A percentile compares a stretch with the other conserved stretches of the same genome.
These are phyloP conservation scores for Oryzias woworae DNA, from an alignment of 2,113 vertebrate species.

Conservation along the genomic window DNA sequence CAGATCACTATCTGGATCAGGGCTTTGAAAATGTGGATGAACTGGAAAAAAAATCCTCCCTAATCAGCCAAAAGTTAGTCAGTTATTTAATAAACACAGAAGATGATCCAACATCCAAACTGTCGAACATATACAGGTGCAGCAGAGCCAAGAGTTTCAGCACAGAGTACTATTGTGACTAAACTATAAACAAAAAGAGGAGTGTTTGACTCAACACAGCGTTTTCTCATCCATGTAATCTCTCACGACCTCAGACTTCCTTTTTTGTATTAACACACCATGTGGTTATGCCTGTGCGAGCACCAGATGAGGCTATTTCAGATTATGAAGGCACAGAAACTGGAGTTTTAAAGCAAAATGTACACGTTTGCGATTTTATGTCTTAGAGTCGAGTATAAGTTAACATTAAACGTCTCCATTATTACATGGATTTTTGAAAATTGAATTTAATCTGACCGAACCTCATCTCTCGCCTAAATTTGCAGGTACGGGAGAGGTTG, in stretches of 20 bases:
- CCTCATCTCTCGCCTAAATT: conserved; percentile 16
- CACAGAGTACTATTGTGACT: conserved; percentile 64
- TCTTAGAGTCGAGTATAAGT: too few species aligned
- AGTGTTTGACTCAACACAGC: conserved; percentile 57
- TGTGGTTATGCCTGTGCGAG: conserved; percentile 4
- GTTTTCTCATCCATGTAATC: conserved; percentile 42
- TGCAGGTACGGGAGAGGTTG: conserved; percentile 9
- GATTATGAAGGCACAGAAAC: too few species aligned
- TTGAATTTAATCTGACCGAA: not conserved
- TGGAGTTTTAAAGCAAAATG: too few species aligned
- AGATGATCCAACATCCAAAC: conserved; percentile 60
- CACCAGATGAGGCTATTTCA: not conserved
- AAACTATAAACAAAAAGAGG: conserved; percentile 60
- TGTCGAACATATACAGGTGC: conserved; percentile 35
- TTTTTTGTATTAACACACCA: conserved; percentile 5
- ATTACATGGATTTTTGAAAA: not conserved
- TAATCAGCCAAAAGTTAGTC: conserved; percentile 49
- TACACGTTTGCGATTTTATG: too few species aligned
- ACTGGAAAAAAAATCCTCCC: conserved; percentile 38
- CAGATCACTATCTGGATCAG: conserved; percentile 57
- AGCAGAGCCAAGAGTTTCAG: conserved; percentile 50
- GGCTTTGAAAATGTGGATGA: conserved; percentile 56
- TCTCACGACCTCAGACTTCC: conserved; percentile 39
- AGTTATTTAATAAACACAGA: conserved; percentile 57
- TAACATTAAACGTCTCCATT: too few species aligned